phyloP scores from a whole-genome alignment of 2,888 invertebrate genomes.

The Acleris sparsana region DNA sequence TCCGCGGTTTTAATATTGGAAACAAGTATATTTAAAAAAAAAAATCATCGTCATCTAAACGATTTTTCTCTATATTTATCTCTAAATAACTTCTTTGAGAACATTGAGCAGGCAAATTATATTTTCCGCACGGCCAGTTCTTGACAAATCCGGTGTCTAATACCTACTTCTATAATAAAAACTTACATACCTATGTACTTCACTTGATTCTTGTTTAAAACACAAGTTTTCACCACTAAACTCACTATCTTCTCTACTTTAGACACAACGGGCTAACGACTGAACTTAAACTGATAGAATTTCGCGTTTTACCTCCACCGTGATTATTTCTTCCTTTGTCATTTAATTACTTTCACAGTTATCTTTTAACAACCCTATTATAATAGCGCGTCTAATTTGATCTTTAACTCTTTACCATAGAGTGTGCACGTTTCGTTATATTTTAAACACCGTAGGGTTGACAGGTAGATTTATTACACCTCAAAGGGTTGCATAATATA shows the following conservation, averaged over 20 bases:
- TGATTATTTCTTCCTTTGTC: slow-evolving; percentile 74
- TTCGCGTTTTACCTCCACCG: slow-evolving; percentile 57
- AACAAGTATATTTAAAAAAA: too few relatives aligned
- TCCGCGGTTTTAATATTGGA: too few relatives aligned
- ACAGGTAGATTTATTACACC: slow-evolving; percentile 75
- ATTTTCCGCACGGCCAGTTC: too few relatives aligned
- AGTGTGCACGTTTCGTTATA: slow-evolving; percentile 40
- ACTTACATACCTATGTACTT: too few relatives aligned
- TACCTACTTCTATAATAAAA: too few relatives aligned
- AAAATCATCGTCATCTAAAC: too few relatives aligned
- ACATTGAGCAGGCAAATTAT: too few relatives aligned
- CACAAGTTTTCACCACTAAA: not conserved
- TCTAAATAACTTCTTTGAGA: too few relatives aligned
- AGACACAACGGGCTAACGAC: slow-evolving; percentile 52
- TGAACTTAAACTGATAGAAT: slow-evolving; percentile 60
- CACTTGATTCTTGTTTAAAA: too few relatives aligned
- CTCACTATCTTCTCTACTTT: slow-evolving; percentile 13
- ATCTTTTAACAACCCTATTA: slow-evolving; percentile 55
- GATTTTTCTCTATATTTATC: too few relatives aligned
- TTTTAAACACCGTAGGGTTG: slow-evolving; percentile 43
- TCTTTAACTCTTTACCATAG: slow-evolving; percentile 40
- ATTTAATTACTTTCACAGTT: slow-evolving; percentile 71
- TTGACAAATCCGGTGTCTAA: too few relatives aligned
- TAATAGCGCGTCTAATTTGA: slow-evolving; percentile 39
- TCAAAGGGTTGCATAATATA: slow-evolving; percentile 78